Evolutionary conservation across 2,888 invertebrate genomes (phyloP).

Genomic region (Gymnosoma rotundatum): DNA sequence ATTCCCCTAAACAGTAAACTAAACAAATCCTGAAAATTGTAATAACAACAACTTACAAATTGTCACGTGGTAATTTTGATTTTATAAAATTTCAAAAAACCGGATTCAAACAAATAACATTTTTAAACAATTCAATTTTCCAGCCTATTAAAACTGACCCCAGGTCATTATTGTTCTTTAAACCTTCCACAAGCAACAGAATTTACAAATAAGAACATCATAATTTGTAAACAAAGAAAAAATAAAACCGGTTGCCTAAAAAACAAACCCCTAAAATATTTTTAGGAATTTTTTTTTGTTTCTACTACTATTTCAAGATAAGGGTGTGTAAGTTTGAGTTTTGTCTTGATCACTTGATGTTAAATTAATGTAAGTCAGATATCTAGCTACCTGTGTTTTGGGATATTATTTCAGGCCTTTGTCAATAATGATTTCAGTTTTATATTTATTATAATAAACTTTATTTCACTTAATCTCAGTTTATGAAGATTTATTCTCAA

Average conservation of each 20-base stretch:
- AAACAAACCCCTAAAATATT: conserved; percentile 14
- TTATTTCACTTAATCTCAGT: no score
- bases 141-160: conserved; percentile 63
- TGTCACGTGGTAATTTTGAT: conserved; percentile 35
- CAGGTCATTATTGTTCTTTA: conserved; percentile 50
- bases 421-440: no score
- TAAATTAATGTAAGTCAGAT: neutral
- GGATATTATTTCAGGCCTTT: neutral
- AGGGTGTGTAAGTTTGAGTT: neutral
- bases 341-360: conserved; percentile 9
- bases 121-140: conserved; percentile 57
- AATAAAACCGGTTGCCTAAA: conserved; percentile 25
- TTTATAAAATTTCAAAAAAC: conserved; percentile 7
- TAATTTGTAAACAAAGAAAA: conserved; percentile 21
- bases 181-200: neutral
- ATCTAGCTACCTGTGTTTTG: conserved; percentile 4
- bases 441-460: no score
- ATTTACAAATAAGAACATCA: conserved; percentile 4
- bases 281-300: neutral
- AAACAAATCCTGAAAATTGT: neutral
- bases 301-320: neutral
- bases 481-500: no score
- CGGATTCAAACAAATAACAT: conserved; percentile 12
- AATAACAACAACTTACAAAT: conserved; percentile 13
- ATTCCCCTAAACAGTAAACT: neutral